Conservation (phyloP, 2,797 vertebrate species). For the Margarornis squamiger region DNA sequence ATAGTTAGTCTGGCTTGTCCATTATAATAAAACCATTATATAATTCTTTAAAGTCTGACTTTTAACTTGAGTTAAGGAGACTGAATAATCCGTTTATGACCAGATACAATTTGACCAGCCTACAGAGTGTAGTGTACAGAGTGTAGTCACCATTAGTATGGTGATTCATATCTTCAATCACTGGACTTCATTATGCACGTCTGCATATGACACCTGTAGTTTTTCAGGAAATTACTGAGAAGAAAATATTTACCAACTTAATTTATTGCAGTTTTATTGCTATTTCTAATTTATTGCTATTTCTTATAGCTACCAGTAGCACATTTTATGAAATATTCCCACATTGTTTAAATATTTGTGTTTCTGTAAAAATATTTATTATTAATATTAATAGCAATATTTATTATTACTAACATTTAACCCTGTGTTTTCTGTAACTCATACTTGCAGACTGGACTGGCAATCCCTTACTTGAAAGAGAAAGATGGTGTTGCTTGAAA, state of each 20-base stretch:
- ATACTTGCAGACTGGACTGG: background rate
- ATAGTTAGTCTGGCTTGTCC: background rate
- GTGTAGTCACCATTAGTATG: no score
- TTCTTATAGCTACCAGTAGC: background rate
- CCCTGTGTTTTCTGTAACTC: background rate
- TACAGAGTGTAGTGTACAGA: no score
- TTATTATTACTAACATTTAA: background rate
- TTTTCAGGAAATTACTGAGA: background rate
- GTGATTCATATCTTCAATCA: background rate
- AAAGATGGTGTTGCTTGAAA: background rate
- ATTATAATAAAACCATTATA: background rate
- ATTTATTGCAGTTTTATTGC: background rate
- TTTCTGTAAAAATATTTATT: background rate
- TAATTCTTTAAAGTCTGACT: background rate
- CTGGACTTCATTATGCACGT: background rate
- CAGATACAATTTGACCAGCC: background rate
- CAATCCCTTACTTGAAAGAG: background rate
- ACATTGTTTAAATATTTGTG: background rate
- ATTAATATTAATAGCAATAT: background rate
- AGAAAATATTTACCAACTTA: background rate
- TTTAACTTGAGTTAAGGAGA: background rate
- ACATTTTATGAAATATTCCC: background rate
- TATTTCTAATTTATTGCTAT: no score
- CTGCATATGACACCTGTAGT: fast-evolving
- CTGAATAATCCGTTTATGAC: background rate